These are phyloP conservation scores for Pangasius macronema DNA, from an alignment of 2,797 vertebrate species.

Conservation along the genomic window DNA sequence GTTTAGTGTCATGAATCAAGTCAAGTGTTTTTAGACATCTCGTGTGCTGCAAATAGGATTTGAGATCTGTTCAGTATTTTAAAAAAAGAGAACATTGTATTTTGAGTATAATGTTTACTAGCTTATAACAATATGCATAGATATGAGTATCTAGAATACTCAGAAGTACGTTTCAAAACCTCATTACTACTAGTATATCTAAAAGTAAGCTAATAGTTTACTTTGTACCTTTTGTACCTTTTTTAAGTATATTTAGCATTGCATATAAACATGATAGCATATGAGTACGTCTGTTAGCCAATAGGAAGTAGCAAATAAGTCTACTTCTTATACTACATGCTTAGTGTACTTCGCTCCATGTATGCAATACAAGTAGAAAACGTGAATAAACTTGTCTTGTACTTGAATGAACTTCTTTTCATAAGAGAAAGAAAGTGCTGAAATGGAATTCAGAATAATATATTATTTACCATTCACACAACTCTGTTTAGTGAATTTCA, in stretches of 20 bases:
- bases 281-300: background rate
- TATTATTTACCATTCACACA: constrained; percentile 13
- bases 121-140: background rate
- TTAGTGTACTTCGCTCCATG: background rate
- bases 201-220: background rate
- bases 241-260: background rate
- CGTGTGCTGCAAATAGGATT: background rate
- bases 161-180: background rate
- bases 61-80: background rate
- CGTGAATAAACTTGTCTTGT: background rate
- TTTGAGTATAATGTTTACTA: background rate
- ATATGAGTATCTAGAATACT: background rate
- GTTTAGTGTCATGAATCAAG: background rate
- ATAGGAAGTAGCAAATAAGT: background rate
- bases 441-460: constrained; percentile 13
- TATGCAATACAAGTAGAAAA: background rate
- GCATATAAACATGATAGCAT: background rate
- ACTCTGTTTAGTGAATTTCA: constrained; percentile 4
- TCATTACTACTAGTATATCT: background rate
- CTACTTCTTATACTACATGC: background rate
- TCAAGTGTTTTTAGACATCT: background rate
- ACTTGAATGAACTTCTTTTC: background rate
- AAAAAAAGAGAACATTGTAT: background rate
- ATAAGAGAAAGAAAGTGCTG: constrained; percentile 1
- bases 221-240: background rate